A percentile compares a stretch with the other conserved stretches of the same genome.
Conservation (phyloP, 2,113 vertebrate species). For the Hippolais icterina region DNA sequence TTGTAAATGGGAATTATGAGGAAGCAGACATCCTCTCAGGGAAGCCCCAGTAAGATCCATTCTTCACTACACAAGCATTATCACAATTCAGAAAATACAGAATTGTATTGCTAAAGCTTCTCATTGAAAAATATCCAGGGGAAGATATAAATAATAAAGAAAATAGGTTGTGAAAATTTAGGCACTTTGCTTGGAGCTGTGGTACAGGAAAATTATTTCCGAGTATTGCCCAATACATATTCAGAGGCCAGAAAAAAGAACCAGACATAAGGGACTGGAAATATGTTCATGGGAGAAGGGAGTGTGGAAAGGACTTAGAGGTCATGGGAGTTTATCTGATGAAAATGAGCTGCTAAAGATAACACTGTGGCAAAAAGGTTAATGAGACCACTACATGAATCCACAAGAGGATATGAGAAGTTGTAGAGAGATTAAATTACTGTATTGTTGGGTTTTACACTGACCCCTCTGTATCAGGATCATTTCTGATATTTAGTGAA, state of each 20-base stretch:
- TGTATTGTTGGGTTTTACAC: constrained; percentile 1
- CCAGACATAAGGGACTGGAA: not conserved
- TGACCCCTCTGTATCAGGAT: constrained; percentile 8
- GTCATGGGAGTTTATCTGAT: constrained; percentile 33
- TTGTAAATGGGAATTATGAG: not conserved
- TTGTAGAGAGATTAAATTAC: constrained; percentile 24
- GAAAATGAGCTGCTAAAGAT: constrained; percentile 62
- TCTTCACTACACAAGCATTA: not conserved
- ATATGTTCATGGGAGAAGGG: not conserved
- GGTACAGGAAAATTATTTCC: not conserved
- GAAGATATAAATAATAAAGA: not conserved
- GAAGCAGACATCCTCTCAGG: not conserved
- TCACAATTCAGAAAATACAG: not conserved
- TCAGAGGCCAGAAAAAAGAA: not conserved
- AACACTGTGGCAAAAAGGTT: constrained; percentile 52
- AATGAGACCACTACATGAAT: constrained; percentile 45
- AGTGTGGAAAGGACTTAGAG: not conserved
- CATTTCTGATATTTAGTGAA: not conserved
- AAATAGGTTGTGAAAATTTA: not conserved
- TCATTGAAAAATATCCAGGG: not conserved
- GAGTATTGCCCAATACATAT: not conserved
- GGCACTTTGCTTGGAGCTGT: not conserved
- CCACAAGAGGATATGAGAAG: constrained; percentile 16
- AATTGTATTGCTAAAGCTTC: not conserved
- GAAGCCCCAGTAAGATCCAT: not conserved